Base-by-base conservation (phyloP, 2,888 invertebrate genomes). In the Emmelina monodactyla region DNA sequence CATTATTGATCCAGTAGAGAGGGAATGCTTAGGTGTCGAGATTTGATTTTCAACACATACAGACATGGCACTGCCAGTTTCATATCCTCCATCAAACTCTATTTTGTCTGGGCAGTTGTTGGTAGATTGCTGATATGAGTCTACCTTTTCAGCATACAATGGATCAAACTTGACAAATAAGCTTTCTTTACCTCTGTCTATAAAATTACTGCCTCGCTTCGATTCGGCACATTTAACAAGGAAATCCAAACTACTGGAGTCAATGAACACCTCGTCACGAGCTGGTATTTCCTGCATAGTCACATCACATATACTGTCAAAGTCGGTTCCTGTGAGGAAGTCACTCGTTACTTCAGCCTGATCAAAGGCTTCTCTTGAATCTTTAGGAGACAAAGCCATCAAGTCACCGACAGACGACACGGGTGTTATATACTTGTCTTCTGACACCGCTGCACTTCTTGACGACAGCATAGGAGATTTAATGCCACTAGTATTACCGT, bases 121-220 rank as follows among this genome's bases (percentile, higher is more conserved):
- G 31, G 56, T 50, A 28, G 53, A 48, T 11, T 12, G 6, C 11
- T 46, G 35, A 33, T 53, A 48, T 35, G 43, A 50, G 15, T 52
- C 43, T 36, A 56, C 59, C 31, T 59, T 55, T 30, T 53, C 53
- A 6, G 76, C 63, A 51, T 75, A 76, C 15, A 85, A 49, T 2
- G 85, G 85, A 53, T 85, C 85, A 49, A 85, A 85, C 46, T 83
- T 88, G 7, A 87, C 83, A 63, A 86, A 88, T 31, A 88, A 69
- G 35, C 88, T 88, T 54, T 88, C 85, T 39, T 86, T 83, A 39
- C 72, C 59, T 37, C 68, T 58, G 48, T 76, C 76, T 39, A 71
- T 53, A 19, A 55, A 47, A 33, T 49, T 68, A 22, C 58, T 55
- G 37, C 67, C 61, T 13, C 61, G 52, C 49, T 67, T 62, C 3